Conservation (phyloP, 2,888 invertebrate species). For the Metopia argyrocephala region DNA sequence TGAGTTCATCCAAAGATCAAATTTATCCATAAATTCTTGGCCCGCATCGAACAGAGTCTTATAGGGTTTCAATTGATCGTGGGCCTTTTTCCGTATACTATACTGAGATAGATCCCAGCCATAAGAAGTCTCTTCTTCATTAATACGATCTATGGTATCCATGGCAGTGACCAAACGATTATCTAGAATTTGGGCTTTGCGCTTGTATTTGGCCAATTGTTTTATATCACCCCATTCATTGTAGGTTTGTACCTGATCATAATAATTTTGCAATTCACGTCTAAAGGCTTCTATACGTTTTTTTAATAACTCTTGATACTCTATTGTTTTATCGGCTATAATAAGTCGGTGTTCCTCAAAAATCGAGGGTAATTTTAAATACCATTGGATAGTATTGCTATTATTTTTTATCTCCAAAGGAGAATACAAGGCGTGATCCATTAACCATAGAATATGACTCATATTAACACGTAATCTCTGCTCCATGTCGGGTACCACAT, state of each 20-base stretch:
- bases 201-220: slow-evolving; percentile 88
- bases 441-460: slow-evolving; percentile 88
- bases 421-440: slow-evolving; percentile 88
- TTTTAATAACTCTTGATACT: slow-evolving; percentile 90
- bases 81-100: slow-evolving; percentile 87
- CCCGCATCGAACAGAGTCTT: slow-evolving; percentile 94
- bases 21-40: slow-evolving; percentile 89
- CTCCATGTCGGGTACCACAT: slow-evolving; percentile 86
- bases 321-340: slow-evolving; percentile 88
- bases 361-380: slow-evolving; percentile 87
- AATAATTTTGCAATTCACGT: slow-evolving; percentile 89
- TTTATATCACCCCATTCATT: slow-evolving; percentile 92
- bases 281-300: slow-evolving; percentile 89
- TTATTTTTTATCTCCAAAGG: slow-evolving; percentile 93
- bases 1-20: slow-evolving; percentile 91
- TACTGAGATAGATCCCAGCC: slow-evolving; percentile 94
- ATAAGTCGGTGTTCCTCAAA: slow-evolving; percentile 90
- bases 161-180: slow-evolving; percentile 83
- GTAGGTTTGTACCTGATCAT: slow-evolving; percentile 89
- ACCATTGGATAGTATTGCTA: slow-evolving; percentile 93
- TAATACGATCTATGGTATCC: slow-evolving; percentile 90
- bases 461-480: slow-evolving; percentile 83
- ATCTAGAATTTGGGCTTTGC: slow-evolving; percentile 89
- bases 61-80: slow-evolving; percentile 90
- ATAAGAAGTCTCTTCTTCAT: slow-evolving; percentile 93